phyloP scores from a whole-genome alignment of 2,888 invertebrate genomes.

The Eubasilissa splendida region DNA sequence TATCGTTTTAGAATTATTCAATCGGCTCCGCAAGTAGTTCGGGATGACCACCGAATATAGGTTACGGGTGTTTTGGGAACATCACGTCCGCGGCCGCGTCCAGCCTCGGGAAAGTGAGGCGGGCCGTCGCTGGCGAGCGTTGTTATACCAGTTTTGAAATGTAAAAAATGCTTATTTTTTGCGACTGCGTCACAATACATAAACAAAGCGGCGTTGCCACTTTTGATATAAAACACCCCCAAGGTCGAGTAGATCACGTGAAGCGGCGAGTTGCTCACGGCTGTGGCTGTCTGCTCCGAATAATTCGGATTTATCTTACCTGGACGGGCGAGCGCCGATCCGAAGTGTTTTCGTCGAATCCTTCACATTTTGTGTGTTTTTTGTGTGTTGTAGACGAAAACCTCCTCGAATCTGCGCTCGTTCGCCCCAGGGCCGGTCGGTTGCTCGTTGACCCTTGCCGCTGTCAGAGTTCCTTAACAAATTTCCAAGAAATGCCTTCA shows the following conservation, averaged over 20 bases:
- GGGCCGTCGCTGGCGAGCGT: background rate
- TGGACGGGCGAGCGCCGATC: background rate
- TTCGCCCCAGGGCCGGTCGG: too few species aligned
- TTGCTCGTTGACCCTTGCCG: too few species aligned
- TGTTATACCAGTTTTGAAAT: conserved; percentile 43
- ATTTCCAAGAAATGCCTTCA: too few species aligned
- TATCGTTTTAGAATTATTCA: too few species aligned
- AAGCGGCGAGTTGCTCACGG: conserved; percentile 6
- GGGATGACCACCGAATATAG: background rate
- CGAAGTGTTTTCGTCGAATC: too few species aligned
- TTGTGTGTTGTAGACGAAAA: too few species aligned
- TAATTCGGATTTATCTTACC: conserved; percentile 21
- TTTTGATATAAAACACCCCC: conserved; percentile 38
- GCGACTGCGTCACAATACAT: conserved; percentile 34
- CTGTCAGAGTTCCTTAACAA: too few species aligned
- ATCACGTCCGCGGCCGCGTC: background rate
- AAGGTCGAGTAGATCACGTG: conserved; percentile 45
- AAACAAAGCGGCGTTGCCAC: conserved; percentile 45
- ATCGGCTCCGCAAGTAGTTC: too few species aligned
- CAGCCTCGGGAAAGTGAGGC: background rate
- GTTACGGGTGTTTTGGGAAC: conserved; percentile 8
- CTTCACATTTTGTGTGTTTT: too few species aligned
- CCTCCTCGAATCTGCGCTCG: too few species aligned
- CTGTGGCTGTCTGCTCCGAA: background rate
- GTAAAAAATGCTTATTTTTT: conserved; percentile 26